A percentile compares a stretch with the other conserved stretches of the same genome.
These are phyloP conservation scores for Abscondita cerata DNA, from an alignment of 2,888 invertebrate genomes.

Conservation along the genomic window DNA sequence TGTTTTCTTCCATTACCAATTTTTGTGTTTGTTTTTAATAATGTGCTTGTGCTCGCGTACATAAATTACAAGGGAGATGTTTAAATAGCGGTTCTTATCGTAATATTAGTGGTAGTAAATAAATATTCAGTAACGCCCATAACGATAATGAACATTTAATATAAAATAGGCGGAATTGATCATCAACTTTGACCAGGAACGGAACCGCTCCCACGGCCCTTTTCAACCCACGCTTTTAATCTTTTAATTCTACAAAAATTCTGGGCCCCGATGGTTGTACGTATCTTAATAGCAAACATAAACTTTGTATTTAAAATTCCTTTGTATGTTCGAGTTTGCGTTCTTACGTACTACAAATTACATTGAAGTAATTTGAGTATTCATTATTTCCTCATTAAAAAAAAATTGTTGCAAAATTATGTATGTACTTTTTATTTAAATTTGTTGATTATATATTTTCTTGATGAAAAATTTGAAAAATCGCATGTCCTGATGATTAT, in stretches of 20 bases:
- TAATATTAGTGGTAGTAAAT: conserved; percentile 4
- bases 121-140: conserved; percentile 13
- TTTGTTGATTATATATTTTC: no score
- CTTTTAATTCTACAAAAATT: conserved; percentile 18
- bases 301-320: conserved; percentile 2
- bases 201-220: conserved; percentile 34
- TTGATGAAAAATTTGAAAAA: no score
- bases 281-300: conserved; percentile 5
- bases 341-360: no score
- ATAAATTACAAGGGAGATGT: neutral
- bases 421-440: no score
- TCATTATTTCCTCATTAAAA: no score
- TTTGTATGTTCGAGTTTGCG: no score
- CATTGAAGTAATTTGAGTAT: no score
- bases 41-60: conserved; percentile 2
- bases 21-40: conserved; percentile 14
- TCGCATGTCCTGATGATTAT: no score
- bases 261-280: conserved; percentile 2
- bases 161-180: conserved; percentile 27
- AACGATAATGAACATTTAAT: conserved; percentile 34
- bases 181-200: conserved; percentile 16
- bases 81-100: neutral
- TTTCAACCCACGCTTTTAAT: conserved; percentile 31
- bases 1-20: conserved; percentile 16
- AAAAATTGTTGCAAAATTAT: no score